Percentiles rank a stretch among this genome's conserved stretches.
These are phyloP conservation scores for Caenorhabditis sinica DNA, from an alignment of 2,888 invertebrate species.

Conservation along the genomic window DNA sequence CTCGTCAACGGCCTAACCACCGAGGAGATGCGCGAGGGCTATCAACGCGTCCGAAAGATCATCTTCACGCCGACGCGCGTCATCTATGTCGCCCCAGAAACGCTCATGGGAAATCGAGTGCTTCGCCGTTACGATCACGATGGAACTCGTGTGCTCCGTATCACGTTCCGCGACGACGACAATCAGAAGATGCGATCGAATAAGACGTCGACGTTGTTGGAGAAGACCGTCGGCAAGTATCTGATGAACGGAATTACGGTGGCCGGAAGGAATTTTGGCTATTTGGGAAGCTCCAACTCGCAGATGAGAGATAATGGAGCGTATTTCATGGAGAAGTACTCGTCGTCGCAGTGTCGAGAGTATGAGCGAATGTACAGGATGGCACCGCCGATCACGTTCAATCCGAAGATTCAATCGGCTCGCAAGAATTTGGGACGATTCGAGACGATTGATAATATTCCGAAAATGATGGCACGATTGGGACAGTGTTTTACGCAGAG, in stretches of 20 bases:
- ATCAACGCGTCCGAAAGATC: constrained; percentile 75
- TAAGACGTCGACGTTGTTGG: constrained; percentile 70
- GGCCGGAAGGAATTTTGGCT: constrained; percentile 77
- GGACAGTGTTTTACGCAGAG: constrained; percentile 84
- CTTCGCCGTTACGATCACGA: constrained; percentile 77
- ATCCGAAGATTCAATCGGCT: constrained; percentile 69
- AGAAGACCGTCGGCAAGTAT: constrained; percentile 70
- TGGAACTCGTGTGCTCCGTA: constrained; percentile 71
- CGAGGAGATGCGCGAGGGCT: constrained; percentile 70
- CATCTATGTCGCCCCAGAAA: constrained; percentile 81
- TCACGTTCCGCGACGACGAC: constrained; percentile 73
- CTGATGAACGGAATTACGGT: constrained; percentile 74
- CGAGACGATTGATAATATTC: constrained; percentile 77
- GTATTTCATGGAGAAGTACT: constrained; percentile 76
- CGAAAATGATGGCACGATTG: constrained; percentile 84
- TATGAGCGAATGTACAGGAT: constrained; percentile 12
- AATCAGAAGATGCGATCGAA: constrained; percentile 70
- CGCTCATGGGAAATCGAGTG: constrained; percentile 83
- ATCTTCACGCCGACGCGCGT: constrained; percentile 81
- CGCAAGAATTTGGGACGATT: constrained; percentile 75
- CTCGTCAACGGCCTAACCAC: constrained; percentile 57
- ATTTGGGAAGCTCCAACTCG: constrained; percentile 83
- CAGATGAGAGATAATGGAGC: constrained; percentile 83
- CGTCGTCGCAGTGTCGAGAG: constrained; percentile 54
- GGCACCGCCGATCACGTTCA: constrained; percentile 49